Evolutionary conservation across 2,113 vertebrate species (phyloP).

Genomic region (Petromus typicus): DNA sequence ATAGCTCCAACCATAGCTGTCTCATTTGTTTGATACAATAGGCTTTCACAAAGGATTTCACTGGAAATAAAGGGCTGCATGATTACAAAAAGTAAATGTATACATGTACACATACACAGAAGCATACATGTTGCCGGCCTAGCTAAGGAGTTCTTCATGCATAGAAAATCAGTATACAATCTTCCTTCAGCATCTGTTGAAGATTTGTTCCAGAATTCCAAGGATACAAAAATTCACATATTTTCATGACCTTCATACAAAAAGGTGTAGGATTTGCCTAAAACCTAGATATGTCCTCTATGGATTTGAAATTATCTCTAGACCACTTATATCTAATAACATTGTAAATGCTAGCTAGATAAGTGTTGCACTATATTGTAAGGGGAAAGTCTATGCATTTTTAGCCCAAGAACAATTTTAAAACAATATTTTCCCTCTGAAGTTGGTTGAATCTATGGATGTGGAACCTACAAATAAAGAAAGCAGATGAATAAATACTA

Average conservation of each 20-base stretch:
- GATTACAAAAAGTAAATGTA: not conserved
- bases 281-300: too few relatives aligned
- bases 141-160: not conserved
- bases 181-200: not conserved
- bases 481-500: not conserved
- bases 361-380: not conserved
- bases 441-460: not conserved
- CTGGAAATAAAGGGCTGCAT: not conserved
- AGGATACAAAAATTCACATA: not conserved
- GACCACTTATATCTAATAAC: not conserved
- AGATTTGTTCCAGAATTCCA: not conserved
- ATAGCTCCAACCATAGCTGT: not conserved
- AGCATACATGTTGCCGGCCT: not conserved
- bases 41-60: not conserved
- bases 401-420: not conserved
- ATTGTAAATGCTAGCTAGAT: not conserved
- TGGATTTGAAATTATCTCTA: not conserved
- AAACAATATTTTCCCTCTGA: not conserved
- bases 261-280: not conserved
- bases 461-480: not conserved
- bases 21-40: not conserved
- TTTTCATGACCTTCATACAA: not conserved
- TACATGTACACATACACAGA: not conserved
- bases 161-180: not conserved
- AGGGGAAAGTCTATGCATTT: not conserved